Conservation (phyloP, 2,888 invertebrate species). For the Eristalis intricaria region DNA sequence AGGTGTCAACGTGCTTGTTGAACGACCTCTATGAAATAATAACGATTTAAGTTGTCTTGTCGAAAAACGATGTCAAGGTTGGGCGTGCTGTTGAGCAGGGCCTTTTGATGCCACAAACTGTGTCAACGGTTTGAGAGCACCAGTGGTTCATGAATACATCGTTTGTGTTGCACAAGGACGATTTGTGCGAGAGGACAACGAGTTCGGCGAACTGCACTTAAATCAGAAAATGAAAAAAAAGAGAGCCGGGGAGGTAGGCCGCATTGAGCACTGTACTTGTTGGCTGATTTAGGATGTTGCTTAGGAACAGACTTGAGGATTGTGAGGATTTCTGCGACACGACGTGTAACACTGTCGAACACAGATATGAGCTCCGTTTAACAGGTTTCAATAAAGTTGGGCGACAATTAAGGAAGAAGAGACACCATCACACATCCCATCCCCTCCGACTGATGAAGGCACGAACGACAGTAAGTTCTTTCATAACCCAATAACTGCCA, state of each 20-base stretch:
- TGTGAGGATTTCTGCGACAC: no score
- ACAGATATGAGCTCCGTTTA: no score
- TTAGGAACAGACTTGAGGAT: no score
- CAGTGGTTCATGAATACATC: not conserved
- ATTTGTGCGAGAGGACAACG: not conserved
- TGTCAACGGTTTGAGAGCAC: slow-evolving; percentile 1
- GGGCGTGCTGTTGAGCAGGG: not conserved
- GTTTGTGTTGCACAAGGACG: not conserved
- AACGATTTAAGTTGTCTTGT: slow-evolving; percentile 40
- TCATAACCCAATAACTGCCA: no score
- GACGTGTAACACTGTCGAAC: no score
- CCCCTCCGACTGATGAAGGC: no score
- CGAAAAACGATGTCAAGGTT: slow-evolving; percentile 34
- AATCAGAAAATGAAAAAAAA: not conserved
- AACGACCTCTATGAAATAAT: slow-evolving; percentile 28
- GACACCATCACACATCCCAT: no score
- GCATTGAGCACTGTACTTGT: no score
- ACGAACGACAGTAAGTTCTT: no score
- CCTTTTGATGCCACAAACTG: slow-evolving; percentile 13
- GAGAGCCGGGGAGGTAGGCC: not conserved
- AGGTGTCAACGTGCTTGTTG: slow-evolving; percentile 9
- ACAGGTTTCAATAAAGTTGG: no score
- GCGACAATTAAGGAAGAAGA: no score
- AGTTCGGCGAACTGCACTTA: not conserved
- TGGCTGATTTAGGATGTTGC: no score